A percentile compares a stretch with the other conserved stretches of the same genome.
phyloP scores from a whole-genome alignment of 1,140 invertebrate species.

The Medauroidea extradentata region DNA sequence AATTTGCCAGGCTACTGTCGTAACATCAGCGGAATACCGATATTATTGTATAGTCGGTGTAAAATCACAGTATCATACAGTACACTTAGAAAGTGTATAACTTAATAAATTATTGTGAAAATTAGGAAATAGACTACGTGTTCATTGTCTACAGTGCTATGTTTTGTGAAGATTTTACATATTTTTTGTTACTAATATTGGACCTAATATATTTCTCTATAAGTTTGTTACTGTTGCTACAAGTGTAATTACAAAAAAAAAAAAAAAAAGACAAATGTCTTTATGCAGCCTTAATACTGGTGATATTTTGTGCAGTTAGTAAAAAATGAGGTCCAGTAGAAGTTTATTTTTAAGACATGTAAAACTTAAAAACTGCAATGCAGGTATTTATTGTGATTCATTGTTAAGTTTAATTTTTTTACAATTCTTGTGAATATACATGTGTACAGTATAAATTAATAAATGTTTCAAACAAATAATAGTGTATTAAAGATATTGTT shows the following conservation, averaged over 20 bases:
- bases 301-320: not conserved
- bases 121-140: not conserved
- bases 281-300: slow-evolving; percentile 4
- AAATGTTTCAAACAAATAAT: too few species aligned
- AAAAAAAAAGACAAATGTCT: not conserved
- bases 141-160: not conserved
- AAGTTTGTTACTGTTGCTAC: slow-evolving; percentile 3
- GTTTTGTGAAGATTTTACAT: not conserved
- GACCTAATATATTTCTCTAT: slow-evolving; percentile 11
- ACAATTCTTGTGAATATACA: not conserved
- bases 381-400: not conserved
- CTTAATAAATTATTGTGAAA: not conserved
- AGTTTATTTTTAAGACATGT: slow-evolving; percentile 1
- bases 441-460: too few species aligned
- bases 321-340: not conserved
- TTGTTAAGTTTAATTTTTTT: slow-evolving; percentile 6
- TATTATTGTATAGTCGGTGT: not conserved
- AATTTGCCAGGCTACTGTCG: slow-evolving; percentile 59
- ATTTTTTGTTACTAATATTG: slow-evolving; percentile 12
- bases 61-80: slow-evolving; percentile 3
- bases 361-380: not conserved
- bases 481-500: too few species aligned
- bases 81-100: not conserved
- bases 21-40: slow-evolving; percentile 42
- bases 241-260: not conserved